Conservation (phyloP, 2,888 invertebrate species). For the Tanypteryx hageni region DNA sequence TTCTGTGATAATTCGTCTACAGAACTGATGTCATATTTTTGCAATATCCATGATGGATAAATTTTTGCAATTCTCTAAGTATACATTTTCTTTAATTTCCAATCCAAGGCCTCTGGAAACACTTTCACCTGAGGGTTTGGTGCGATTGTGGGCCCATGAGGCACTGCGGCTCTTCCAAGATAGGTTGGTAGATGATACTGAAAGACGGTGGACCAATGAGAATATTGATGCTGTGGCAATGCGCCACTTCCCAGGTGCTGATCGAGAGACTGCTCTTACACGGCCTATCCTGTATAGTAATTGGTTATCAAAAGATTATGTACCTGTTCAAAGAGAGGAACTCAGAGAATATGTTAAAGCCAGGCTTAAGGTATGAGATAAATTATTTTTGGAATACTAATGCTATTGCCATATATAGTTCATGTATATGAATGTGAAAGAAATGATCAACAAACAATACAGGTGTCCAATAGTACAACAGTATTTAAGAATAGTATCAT, state of each 20-base stretch:
- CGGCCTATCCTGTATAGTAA: constrained; percentile 99
- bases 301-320: constrained; percentile 99
- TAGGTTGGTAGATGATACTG: constrained; percentile 94
- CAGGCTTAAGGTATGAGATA: constrained; percentile 85
- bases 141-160: constrained; percentile 99
- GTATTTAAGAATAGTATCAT: too few species aligned
- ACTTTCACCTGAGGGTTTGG: constrained; percentile 94
- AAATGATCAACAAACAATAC: background rate
- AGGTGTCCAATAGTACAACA: background rate
- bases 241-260: constrained; percentile 95
- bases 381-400: background rate
- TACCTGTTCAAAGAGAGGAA: constrained; percentile 96
- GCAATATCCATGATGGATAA: background rate
- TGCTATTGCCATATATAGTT: background rate
- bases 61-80: background rate
- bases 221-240: constrained; percentile 95
- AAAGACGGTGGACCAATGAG: constrained; percentile 98
- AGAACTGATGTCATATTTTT: constrained; percentile 52
- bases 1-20: constrained; percentile 58
- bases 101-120: constrained; percentile 89
- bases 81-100: constrained; percentile 19
- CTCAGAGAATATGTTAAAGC: constrained; percentile 98
- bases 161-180: constrained; percentile 98
- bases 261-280: constrained; percentile 89
- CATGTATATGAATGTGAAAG: background rate